Conservation (phyloP, 2,888 invertebrate species). For the Mimas tiliae region DNA sequence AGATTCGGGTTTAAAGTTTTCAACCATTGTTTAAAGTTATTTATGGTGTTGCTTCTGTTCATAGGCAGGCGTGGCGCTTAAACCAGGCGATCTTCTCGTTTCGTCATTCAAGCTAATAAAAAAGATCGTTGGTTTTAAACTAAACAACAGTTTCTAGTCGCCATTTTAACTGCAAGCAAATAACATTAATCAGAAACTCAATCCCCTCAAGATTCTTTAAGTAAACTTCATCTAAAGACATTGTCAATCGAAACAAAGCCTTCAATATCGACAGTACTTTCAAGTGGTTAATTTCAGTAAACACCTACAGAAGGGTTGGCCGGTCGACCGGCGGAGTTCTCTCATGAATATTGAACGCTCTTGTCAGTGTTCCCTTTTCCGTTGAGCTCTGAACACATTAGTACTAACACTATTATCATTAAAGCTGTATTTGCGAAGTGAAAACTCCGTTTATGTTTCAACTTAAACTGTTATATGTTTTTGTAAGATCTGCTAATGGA, state of each 20-base stretch:
- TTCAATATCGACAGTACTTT: conserved; percentile 28
- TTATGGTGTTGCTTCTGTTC: no score
- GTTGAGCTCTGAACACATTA: conserved; percentile 56
- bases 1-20: no score
- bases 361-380: conserved; percentile 55
- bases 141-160: no score
- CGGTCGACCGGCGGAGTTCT: conserved; percentile 49
- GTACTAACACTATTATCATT: conserved; percentile 62
- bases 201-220: not conserved
- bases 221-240: not conserved
- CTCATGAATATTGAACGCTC: conserved; percentile 77
- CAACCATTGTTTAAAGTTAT: no score
- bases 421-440: conserved; percentile 61
- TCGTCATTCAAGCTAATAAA: no score
- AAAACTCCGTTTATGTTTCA: conserved; percentile 51
- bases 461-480: conserved; percentile 12
- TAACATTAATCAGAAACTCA: not conserved
- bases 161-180: no score
- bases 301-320: conserved; percentile 43
- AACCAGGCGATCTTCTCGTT: no score
- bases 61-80: no score
- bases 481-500: conserved; percentile 1
- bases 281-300: conserved; percentile 28
- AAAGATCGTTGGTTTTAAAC: no score
- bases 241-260: conserved; percentile 16